Evolutionary conservation across 2,797 vertebrate species (phyloP), one percentile per base, ranked within the genome.

Genomic region (Urosaurus nigricauda): DNA sequence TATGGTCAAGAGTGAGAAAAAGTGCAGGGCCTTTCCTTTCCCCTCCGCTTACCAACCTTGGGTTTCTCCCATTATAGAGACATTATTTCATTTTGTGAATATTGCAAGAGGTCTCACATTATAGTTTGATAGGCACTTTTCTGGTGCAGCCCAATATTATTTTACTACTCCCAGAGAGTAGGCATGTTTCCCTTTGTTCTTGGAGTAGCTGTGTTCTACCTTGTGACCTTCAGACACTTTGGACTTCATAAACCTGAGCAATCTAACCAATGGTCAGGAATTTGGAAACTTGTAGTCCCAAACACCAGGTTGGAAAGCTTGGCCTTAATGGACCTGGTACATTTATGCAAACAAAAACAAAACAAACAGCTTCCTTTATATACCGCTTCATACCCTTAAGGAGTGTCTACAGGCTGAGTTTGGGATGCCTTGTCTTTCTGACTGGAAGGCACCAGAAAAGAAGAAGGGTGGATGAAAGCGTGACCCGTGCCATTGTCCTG

Each of bases 301-400:
- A 74, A 40, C 71, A 43, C 17, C 37, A 37, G 19, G 3, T 47
- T 47, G 21, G 74, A 77, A 29, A 24, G 21, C 40, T 26, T 24
- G 83, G 43, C 32, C 9, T 83, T 83, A 82, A 70, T n/a, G 53
- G 19, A 88, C 37, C 40, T 26, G 26, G 77, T 84, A 85, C 40
- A 84, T 43, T 51, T n/a, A n/a, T n/a, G n/a, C n/a, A n/a, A n/a
- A n/a, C n/a, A n/a, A n/a, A n/a, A n/a, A n/a, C n/a, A n/a, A n/a
- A n/a, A n/a, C n/a, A n/a, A n/a, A n/a, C n/a, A n/a, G n/a, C n/a
- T n/a, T n/a, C n/a, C n/a, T n/a, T n/a, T n/a, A n/a, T n/a, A n/a
- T n/a, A n/a, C n/a, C n/a, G n/a, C n/a, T n/a, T n/a, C n/a, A n/a
- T n/a, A n/a, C n/a, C n/a, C n/a, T n/a, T n/a, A n/a, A n/a, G n/a